Conservation (phyloP, 2,797 vertebrate species). For the Limnodromus scolopaceus region DNA sequence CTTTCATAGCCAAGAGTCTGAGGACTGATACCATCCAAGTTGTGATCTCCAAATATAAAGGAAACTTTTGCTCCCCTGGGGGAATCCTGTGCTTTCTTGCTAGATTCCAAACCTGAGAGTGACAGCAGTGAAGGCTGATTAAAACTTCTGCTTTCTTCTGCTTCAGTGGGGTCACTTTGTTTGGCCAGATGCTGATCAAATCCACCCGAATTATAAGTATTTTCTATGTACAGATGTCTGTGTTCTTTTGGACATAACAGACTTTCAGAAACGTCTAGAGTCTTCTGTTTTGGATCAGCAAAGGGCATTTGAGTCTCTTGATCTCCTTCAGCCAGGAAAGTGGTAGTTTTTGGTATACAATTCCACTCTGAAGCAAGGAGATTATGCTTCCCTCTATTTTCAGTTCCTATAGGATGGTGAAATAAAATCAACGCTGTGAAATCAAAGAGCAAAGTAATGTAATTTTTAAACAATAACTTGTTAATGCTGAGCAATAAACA, state of each 20-base stretch:
- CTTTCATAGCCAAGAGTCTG: constrained; percentile 95
- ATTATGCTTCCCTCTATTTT: constrained; percentile 86
- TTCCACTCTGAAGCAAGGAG: constrained; percentile 91
- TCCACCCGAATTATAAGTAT: constrained; percentile 82
- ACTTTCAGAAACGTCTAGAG: constrained; percentile 82
- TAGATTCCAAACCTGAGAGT: constrained; percentile 82
- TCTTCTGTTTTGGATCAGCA: constrained; percentile 86
- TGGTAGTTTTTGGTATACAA: constrained; percentile 87
- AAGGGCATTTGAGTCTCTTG: constrained; percentile 85
- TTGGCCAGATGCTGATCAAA: constrained; percentile 83
- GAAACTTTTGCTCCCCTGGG: constrained; percentile 95
- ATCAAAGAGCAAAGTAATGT: not conserved
- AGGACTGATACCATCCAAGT: constrained; percentile 87
- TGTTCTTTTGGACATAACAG: constrained; percentile 86
- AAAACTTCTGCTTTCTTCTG: constrained; percentile 82
- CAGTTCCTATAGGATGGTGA: constrained; percentile 79
- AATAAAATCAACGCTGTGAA: constrained; percentile 25
- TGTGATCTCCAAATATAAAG: constrained; percentile 96
- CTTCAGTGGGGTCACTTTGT: constrained; percentile 81
- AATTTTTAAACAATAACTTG: not conserved
- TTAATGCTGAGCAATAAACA: not conserved
- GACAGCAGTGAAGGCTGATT: constrained; percentile 85
- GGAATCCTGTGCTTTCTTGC: constrained; percentile 88
- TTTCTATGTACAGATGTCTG: constrained; percentile 88
- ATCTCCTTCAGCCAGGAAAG: constrained; percentile 86